Evolutionary conservation across 2,888 invertebrate species (phyloP).

Genomic region (Macrosoma leucophasiata): DNA sequence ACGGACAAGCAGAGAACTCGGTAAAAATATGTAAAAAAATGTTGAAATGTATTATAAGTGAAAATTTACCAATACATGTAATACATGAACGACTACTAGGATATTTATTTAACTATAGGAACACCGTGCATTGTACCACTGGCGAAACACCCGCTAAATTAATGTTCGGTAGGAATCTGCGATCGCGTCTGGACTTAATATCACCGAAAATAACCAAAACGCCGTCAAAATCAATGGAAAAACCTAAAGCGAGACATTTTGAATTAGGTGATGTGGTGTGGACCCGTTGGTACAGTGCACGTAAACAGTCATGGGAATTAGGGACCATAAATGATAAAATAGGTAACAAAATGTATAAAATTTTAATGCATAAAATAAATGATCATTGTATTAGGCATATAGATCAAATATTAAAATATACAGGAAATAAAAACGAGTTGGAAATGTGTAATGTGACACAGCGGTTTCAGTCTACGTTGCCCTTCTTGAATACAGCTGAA

Average conservation of each 20-base stretch:
- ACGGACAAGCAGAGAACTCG: constrained; percentile 11
- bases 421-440: constrained; percentile 2
- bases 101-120: constrained; percentile 25
- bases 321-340: constrained; percentile 12
- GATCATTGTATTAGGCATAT: constrained; percentile 9
- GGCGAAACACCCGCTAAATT: constrained; percentile 23
- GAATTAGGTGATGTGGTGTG: constrained; percentile 14
- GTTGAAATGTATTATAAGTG: constrained; percentile 18
- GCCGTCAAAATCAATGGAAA: too few relatives aligned
- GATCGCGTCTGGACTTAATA: constrained; percentile 22
- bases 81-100: constrained; percentile 16
- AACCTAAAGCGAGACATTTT: constrained; percentile 5
- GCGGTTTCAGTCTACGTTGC: too few relatives aligned
- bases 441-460: too few relatives aligned
- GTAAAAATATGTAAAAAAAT: constrained; percentile 24
- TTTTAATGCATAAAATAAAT: constrained; percentile 6
- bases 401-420: constrained; percentile 13
- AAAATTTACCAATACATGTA: constrained; percentile 4
- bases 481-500: too few relatives aligned
- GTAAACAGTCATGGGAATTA: constrained; percentile 13
- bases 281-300: constrained; percentile 16
- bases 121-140: constrained; percentile 24
- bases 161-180: constrained; percentile 24
- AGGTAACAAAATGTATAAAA: constrained; percentile 17
- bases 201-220: too few relatives aligned